phyloP scores from a whole-genome alignment of 2,797 vertebrate species.

The Moxostoma hubbsi region DNA sequence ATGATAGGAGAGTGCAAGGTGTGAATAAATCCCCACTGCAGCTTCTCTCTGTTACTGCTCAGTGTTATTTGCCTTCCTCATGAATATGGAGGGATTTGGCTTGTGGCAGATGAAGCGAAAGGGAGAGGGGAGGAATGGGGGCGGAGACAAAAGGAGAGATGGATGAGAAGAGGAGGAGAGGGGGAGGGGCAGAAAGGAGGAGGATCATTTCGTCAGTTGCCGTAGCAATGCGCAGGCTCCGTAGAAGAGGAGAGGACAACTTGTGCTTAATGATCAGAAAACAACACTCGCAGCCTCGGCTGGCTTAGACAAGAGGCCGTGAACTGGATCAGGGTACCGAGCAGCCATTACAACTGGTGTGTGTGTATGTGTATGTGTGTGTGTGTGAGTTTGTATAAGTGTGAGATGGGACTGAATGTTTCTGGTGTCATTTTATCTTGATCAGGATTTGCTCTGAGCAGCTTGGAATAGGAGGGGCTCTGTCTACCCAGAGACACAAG shows the following conservation, averaged over 20 bases:
- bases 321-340: constrained; percentile 49
- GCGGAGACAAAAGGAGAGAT: constrained; percentile 52
- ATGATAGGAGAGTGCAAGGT: constrained; percentile 53
- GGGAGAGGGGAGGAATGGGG: constrained; percentile 25
- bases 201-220: constrained; percentile 70
- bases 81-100: constrained; percentile 69
- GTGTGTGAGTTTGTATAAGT: neutral
- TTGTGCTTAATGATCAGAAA: constrained; percentile 77
- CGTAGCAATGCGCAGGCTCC: constrained; percentile 71
- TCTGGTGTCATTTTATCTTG: constrained; percentile 51
- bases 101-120: constrained; percentile 24
- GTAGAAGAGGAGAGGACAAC: constrained; percentile 59
- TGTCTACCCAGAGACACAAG: constrained; percentile 47
- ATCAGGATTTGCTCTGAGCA: constrained; percentile 62
- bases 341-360: constrained; percentile 44
- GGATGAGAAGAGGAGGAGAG: constrained; percentile 49
- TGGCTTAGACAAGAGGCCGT: constrained; percentile 65
- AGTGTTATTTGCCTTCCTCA: constrained; percentile 56
- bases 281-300: constrained; percentile 67
- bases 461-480: constrained; percentile 62
- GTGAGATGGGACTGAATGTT: constrained; percentile 68
- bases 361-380: constrained; percentile 1
- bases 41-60: constrained; percentile 35
- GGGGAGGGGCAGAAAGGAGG: constrained; percentile 42
- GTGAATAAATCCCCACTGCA: constrained; percentile 52